phyloP scores from a whole-genome alignment of 2,888 invertebrate genomes.

The Eilema caniola region DNA sequence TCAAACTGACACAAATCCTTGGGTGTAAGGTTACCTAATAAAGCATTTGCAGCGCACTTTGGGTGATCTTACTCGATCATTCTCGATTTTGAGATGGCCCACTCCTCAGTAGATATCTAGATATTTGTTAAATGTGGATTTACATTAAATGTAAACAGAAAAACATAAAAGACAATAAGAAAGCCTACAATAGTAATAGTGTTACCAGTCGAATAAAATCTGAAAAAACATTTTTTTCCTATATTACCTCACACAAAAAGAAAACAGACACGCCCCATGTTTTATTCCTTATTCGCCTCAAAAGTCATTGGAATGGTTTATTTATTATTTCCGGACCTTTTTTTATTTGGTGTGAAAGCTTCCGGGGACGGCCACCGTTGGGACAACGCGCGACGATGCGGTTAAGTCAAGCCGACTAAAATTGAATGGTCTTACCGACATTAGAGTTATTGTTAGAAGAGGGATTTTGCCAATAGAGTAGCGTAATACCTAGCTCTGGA shows the following conservation, averaged over 20 bases:
- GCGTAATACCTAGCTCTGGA: too few relatives aligned
- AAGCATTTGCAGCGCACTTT: too few relatives aligned
- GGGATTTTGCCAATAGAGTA: too few relatives aligned
- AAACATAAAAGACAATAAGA: neutral
- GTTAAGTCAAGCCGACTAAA: neutral
- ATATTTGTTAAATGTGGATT: neutral
- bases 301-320: slow-evolving; percentile 4
- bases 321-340: slow-evolving; percentile 3
- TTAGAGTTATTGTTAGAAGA: too few relatives aligned
- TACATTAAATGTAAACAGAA: neutral
- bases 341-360: neutral
- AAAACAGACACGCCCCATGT: neutral
- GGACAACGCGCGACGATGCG: neutral
- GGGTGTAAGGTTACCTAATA: too few relatives aligned
- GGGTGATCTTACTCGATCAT: too few relatives aligned
- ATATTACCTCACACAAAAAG: neutral
- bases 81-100: too few relatives aligned
- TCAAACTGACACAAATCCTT: too few relatives aligned
- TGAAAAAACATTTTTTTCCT: neutral
- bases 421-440: neutral
- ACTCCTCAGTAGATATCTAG: too few relatives aligned
- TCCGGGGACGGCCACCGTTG: neutral
- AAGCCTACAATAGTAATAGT: neutral
- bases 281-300: neutral
- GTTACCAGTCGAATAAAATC: neutral